Evolutionary conservation across 2,888 invertebrate species (phyloP), one percentile per base, ranked within the genome.

Genomic region (Patella pellucida): DNA sequence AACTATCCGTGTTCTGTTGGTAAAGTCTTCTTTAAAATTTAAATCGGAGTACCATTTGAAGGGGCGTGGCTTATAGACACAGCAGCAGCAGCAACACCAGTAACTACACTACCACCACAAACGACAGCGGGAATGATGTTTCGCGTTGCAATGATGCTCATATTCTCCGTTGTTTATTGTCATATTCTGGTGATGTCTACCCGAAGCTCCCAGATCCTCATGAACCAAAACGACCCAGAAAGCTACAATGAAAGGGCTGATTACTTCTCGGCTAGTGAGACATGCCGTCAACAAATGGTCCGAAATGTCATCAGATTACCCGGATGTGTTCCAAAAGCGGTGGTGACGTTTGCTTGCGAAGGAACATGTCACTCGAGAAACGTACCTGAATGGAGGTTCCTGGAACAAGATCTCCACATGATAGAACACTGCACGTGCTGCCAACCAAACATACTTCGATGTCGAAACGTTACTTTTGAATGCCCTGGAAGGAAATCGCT

Each of bases 361-460:
- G 82, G 82, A 15, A 77, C 72, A 23, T 82, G 82, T 54, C 79
- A 75, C 31, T 82, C 82, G 0, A 67, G 82, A 14, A 75, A 78
- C 16, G 78, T 78, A 14, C 82, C 82, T 0, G 75, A 80, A 50
- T 82, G 81, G 81, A 72, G 76, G 52, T 50, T 71, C 31, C 76
- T 76, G 16, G 56, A n/a, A 5, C 76, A 81, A 62, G 68, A 72
- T n/a, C 19, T 81, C 54, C 62, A 72, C 7, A 73, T 74, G 69
- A 72, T 80, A 50, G 67, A 75, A 16, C 74, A 83, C 68, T 83
- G 83, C 71, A 80, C 83, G 67, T 83, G 83, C 74, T 83, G 81
- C 71, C 76, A 76, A 27, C 76, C 83, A 9, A 71, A 76, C 41
- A 68, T 68, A 15, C 54, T 76, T 31, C 68, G 68, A 23, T 76